phyloP scores from a whole-genome alignment of 2,888 invertebrate species.

The Aleiodes alternator region DNA sequence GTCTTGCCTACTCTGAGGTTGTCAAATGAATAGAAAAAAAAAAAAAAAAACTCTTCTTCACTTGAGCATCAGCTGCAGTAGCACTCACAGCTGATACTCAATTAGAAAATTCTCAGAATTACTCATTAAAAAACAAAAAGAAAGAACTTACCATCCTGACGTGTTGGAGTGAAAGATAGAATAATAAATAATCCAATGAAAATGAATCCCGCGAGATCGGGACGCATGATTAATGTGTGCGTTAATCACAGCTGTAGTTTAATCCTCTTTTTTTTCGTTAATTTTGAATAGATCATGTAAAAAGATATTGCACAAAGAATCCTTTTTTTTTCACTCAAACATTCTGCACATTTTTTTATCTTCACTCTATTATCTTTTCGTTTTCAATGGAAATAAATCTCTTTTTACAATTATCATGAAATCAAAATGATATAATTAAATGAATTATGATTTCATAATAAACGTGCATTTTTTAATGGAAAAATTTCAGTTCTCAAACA shows the following conservation, averaged over 20 bases:
- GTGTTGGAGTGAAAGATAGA: background rate
- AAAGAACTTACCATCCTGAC: conserved; percentile 38
- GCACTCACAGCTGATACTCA: too few relatives aligned
- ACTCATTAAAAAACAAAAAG: too few relatives aligned
- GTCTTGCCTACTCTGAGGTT: too few relatives aligned
- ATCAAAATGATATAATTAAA: background rate
- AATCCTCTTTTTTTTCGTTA: conserved; percentile 22
- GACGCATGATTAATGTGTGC: conserved; percentile 32
- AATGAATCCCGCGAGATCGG: conserved; percentile 33
- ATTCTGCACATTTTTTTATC: conserved; percentile 45
- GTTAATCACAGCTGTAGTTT: conserved; percentile 37
- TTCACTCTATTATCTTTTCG: background rate
- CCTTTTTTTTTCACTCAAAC: conserved; percentile 46
- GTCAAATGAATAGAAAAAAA: too few relatives aligned
- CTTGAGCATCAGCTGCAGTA: too few relatives aligned
- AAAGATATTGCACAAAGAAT: background rate
- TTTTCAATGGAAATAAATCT: background rate
- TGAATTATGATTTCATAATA: conserved; percentile 21
- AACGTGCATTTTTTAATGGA: conserved; percentile 48
- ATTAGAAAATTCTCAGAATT: too few relatives aligned
- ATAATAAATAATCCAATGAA: conserved; percentile 14
- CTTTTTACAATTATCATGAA: background rate
- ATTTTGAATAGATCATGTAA: background rate
- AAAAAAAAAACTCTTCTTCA: too few relatives aligned
- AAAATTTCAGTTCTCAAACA: conserved; percentile 49